Conservation (phyloP, 1,140 invertebrate genomes). For the Drosophila burlai region DNA sequence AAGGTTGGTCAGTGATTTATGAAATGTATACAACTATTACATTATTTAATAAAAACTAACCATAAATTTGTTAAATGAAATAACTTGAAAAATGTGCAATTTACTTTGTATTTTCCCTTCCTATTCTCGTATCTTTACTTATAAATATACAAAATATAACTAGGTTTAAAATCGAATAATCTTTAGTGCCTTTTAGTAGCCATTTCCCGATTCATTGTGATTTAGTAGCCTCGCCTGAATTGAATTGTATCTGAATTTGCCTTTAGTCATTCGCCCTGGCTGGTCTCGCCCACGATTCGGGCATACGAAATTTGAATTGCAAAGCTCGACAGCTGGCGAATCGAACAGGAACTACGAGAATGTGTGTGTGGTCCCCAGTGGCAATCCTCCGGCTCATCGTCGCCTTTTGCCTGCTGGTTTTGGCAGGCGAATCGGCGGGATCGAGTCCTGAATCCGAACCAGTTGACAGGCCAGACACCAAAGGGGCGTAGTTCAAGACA, state of each 20-base stretch:
- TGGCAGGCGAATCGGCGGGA: constrained; percentile 26
- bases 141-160: neutral
- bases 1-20: too few species aligned
- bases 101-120: neutral
- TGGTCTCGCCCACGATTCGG: neutral
- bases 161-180: neutral
- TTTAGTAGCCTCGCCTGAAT: constrained; percentile 4
- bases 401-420: constrained; percentile 32
- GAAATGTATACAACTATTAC: neutral
- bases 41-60: neutral
- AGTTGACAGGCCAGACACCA: constrained; percentile 73
- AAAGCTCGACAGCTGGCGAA: constrained; percentile 56
- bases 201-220: neutral
- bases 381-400: constrained; percentile 21
- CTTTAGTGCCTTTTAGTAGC: neutral
- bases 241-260: constrained; percentile 20
- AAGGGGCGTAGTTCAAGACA: constrained; percentile 74
- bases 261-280: constrained; percentile 20
- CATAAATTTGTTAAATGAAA: neutral
- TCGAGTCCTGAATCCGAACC: constrained; percentile 36
- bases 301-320: constrained; percentile 70
- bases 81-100: neutral
- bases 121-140: too few species aligned
- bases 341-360: constrained; percentile 32
- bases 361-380: constrained; percentile 15